These are phyloP conservation scores for Spatulosminthurus flaviceps DNA, from an alignment of 2,888 invertebrate species.

Conservation along the genomic window DNA sequence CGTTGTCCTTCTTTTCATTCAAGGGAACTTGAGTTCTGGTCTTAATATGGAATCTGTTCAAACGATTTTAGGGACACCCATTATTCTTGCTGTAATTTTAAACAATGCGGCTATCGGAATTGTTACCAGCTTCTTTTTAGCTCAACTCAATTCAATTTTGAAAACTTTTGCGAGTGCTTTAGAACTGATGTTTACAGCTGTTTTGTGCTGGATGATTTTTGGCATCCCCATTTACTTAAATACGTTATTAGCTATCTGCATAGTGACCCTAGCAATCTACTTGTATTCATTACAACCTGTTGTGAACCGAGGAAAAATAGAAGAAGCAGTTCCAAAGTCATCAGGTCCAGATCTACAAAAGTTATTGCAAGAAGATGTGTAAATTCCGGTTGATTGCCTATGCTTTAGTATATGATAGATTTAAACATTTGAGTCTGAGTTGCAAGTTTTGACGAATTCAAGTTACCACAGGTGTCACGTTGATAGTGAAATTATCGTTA, in stretches of 20 bases:
- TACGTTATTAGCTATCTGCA: conserved; percentile 83
- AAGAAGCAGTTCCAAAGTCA: conserved; percentile 1
- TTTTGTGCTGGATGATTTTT: conserved; percentile 86
- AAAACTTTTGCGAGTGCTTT: conserved; percentile 96
- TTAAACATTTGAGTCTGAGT: neutral
- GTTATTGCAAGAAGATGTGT: conserved; percentile 55
- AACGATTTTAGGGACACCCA: conserved; percentile 65
- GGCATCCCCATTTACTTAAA: conserved; percentile 83
- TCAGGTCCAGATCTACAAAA: conserved; percentile 56
- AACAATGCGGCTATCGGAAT: conserved; percentile 93
- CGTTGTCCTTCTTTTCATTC: conserved; percentile 74
- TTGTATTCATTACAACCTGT: conserved; percentile 93
- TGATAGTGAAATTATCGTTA: no score
- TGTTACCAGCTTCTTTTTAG: conserved; percentile 91
- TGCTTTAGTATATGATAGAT: neutral
- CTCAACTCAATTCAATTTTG: conserved; percentile 90
- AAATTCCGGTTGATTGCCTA: neutral
- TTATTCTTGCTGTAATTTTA: conserved; percentile 81
- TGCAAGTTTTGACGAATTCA: no score
- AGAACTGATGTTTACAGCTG: conserved; percentile 88
- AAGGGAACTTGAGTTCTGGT: conserved; percentile 74
- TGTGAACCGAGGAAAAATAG: conserved; percentile 65
- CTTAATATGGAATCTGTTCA: conserved; percentile 68
- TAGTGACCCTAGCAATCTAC: conserved; percentile 84
- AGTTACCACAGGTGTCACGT: no score